Evolutionary conservation across 2,888 invertebrate genomes (phyloP), one percentile per base, ranked within the genome.

Genomic region (Scrobipalpa atriplicella): DNA sequence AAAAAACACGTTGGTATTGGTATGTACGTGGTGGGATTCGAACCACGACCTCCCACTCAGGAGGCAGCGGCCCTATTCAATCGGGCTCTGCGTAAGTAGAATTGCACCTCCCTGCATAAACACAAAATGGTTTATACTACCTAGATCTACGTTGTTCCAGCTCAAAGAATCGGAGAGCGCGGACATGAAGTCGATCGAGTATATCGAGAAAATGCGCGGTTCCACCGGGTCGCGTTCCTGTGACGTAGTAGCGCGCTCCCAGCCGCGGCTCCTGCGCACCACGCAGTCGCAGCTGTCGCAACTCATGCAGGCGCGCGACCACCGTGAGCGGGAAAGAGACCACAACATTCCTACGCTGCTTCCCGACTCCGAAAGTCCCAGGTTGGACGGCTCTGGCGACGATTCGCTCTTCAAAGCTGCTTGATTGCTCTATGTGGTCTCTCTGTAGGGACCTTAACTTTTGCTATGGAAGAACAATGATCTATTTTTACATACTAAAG

Each of bases 191-290:
- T 64, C 66, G 3, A 69, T 19, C 6, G 67, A 75, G 7, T 75
- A 78, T n/a, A n/a, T n/a, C 69, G 76, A 75, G 60, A 74, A 78
- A 68, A 72, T 76, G 70, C 71, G 67, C 54, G 9, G 60, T 58
- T 43, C 39, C n/a, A 67, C 67, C 10, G 66, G 64, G 56, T 72
- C 82, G n/a, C 77, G 73, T 74, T 81, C 78, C 38, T 75, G 80
- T 13, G 76, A 78, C 72, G 72, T 79, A 21, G 72, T 79, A 60
- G 75, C 80, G 66, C 82, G 85, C 74, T 80, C 81, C 52, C 85
- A 82, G 73, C 83, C 80, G 66, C 78, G 82, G 0, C 75, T 79
- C 52, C 71, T 69, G 66, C 72, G 74, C n/a, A 73, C 11, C 69
- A 72, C 66, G 71, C 69, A 11, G 70, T 43, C 62, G 13, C 62